Evolutionary conservation across 2,113 vertebrate species (phyloP).

Genomic region (Gila orcuttii): DNA sequence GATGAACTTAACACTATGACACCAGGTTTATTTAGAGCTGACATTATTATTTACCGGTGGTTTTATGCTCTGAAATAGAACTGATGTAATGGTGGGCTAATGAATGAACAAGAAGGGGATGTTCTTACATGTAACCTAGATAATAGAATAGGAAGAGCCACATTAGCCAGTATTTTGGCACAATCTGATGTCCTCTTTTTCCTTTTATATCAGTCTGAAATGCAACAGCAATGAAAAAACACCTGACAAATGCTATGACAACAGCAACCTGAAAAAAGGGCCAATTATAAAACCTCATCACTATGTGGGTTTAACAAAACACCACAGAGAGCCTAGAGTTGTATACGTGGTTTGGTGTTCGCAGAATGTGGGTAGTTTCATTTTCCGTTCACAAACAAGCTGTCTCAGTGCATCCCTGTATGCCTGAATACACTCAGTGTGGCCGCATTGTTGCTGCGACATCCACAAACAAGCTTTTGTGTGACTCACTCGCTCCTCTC

Average conservation of each 20-base stretch:
- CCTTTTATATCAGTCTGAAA: slow-evolving; percentile 53
- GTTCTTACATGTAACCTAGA: slow-evolving; percentile 20
- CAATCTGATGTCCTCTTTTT: slow-evolving; percentile 46
- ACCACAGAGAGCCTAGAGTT: slow-evolving; percentile 41
- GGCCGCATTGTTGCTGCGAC: slow-evolving; percentile 25
- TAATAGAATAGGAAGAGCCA: slow-evolving; percentile 5
- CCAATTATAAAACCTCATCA: slow-evolving; percentile 61
- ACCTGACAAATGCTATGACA: slow-evolving; percentile 37
- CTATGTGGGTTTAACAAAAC: slow-evolving; percentile 56
- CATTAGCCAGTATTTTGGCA: slow-evolving; percentile 29
- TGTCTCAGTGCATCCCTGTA: slow-evolving; percentile 31
- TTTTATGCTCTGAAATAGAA: too few relatives aligned
- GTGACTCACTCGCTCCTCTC: slow-evolving; percentile 25
- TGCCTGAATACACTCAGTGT: neutral
- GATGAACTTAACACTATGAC: too few relatives aligned
- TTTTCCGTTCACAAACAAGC: slow-evolving; percentile 41
- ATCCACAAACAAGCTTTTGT: slow-evolving; percentile 21
- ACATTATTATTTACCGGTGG: too few relatives aligned
- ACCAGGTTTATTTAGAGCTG: too few relatives aligned
- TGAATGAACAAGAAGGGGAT: neutral
- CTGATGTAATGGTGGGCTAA: neutral
- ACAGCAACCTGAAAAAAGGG: slow-evolving; percentile 35
- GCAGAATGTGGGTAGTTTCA: slow-evolving; percentile 35
- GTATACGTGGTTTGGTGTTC: slow-evolving; percentile 52
- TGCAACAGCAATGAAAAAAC: slow-evolving; percentile 30